These are phyloP conservation scores for Meghimatium bilineatum DNA, from an alignment of 2,888 invertebrate species.

Conservation along the genomic window DNA sequence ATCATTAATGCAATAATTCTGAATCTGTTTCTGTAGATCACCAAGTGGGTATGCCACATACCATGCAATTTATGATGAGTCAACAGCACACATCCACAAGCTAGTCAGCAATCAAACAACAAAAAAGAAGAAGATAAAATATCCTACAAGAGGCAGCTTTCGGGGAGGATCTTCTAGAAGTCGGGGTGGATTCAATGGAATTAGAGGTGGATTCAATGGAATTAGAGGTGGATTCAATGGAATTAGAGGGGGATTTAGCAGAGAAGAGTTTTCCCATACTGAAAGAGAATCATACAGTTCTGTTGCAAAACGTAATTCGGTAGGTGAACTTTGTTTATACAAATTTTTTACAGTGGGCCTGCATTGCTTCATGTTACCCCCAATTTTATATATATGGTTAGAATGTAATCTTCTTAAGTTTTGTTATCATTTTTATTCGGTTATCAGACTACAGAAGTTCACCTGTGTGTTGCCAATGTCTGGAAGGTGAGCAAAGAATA, in stretches of 20 bases:
- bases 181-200: neutral
- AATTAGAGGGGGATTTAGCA: neutral
- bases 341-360: too few species aligned
- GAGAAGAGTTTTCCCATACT: too few species aligned
- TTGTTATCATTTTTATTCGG: too few species aligned
- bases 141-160: neutral
- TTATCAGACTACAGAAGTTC: too few species aligned
- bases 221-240: neutral
- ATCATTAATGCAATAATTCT: too few species aligned
- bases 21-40: neutral
- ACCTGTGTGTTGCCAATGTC: too few species aligned
- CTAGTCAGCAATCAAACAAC: conserved; percentile 66
- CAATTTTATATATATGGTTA: too few species aligned
- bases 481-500: too few species aligned
- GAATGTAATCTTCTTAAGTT: too few species aligned
- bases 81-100: conserved; percentile 66
- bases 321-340: neutral
- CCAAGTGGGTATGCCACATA: conserved; percentile 57
- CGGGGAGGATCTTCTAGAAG: neutral
- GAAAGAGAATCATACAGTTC: neutral
- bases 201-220: neutral
- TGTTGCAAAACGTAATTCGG: neutral
- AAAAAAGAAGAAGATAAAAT: conserved; percentile 43
- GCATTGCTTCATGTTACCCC: too few species aligned
- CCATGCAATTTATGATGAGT: conserved; percentile 65